A percentile compares a stretch with the other conserved stretches of the same genome.
Evolutionary conservation across 2,888 invertebrate species (phyloP).

Genomic region (Clepsis dumicolana): DNA sequence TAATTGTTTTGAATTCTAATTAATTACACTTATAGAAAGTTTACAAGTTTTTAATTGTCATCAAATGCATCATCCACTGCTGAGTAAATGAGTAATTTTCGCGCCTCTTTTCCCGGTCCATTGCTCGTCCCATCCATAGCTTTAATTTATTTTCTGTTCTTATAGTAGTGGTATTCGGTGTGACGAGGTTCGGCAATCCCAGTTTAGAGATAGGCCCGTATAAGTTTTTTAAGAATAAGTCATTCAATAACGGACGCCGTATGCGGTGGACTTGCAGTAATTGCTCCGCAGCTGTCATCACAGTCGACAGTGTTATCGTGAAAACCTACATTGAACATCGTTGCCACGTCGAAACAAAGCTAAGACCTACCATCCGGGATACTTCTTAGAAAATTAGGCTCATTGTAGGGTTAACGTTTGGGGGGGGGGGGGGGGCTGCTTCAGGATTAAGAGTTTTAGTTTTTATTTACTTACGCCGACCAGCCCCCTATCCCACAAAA

Average conservation of each 20-base stretch:
- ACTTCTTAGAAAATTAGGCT: not conserved
- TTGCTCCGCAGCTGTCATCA: constrained; percentile 43
- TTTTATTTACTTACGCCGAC: too few relatives aligned
- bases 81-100: too few relatives aligned
- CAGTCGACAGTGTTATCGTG: constrained; percentile 40
- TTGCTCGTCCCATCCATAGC: too few relatives aligned
- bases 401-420: not conserved
- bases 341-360: not conserved
- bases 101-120: not conserved
- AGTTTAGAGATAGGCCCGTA: constrained; percentile 37
- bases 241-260: constrained; percentile 26
- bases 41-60: too few relatives aligned
- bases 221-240: constrained; percentile 27
- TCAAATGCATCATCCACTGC: not conserved
- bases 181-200: constrained; percentile 38
- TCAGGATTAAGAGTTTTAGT: too few relatives aligned
- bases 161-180: constrained; percentile 29
- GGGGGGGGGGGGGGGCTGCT: too few relatives aligned
- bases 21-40: too few relatives aligned
- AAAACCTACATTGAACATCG: constrained; percentile 25
- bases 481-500: too few relatives aligned
- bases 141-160: not conserved
- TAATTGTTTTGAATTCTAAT: too few relatives aligned
- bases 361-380: not conserved
- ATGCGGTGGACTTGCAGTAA: constrained; percentile 37